A percentile compares a stretch with the other conserved stretches of the same genome.
These are phyloP conservation scores for Apostichopus japonicus DNA, from an alignment of 35 echinoderm and acorn worm genomes.

Conservation along the genomic window DNA sequence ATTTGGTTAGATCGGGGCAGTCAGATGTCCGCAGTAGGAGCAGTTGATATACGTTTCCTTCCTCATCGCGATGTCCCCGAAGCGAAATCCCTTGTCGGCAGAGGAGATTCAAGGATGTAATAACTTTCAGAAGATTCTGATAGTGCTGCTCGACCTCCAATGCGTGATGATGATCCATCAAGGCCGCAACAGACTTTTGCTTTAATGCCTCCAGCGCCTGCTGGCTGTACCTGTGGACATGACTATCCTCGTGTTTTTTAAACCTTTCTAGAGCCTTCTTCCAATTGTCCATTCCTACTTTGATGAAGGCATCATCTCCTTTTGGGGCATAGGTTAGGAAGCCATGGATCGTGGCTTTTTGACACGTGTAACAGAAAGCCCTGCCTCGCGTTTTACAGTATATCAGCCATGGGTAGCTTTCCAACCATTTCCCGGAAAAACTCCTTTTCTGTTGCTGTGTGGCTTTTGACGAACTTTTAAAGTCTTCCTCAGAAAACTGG, in stretches of 20 bases:
- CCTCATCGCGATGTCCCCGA: constrained; percentile 35
- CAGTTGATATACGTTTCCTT: constrained; percentile 28
- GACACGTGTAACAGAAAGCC: constrained; percentile 45
- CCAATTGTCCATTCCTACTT: constrained; percentile 35
- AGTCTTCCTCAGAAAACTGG: constrained; percentile 39
- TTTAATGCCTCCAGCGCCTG: constrained; percentile 13
- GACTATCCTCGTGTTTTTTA: constrained; percentile 33
- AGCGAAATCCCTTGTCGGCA: constrained; percentile 29
- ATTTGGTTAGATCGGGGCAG: constrained; percentile 30
- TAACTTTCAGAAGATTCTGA: constrained; percentile 27
- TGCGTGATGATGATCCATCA: constrained; percentile 1
- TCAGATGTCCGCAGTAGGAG: constrained; percentile 13
- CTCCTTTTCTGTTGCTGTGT: constrained; percentile 30
- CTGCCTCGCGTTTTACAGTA: constrained; percentile 6
- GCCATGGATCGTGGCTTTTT: constrained; percentile 5
- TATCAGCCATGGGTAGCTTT: constrained; percentile 48
- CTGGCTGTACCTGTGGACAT: constrained; percentile 39
- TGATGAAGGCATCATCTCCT: constrained; percentile 35
- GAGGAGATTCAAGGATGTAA: constrained; percentile 15
- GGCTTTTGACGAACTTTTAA: constrained; percentile 8
- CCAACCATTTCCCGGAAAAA: constrained; percentile 36
- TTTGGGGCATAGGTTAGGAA: constrained; percentile 21
- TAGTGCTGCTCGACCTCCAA: constrained; percentile 23
- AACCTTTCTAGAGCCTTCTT: constrained; percentile 30
- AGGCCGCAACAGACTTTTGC: constrained; percentile 17